These are phyloP conservation scores for Aricia agestis DNA, from an alignment of 1,140 invertebrate species.

Conservation along the genomic window DNA sequence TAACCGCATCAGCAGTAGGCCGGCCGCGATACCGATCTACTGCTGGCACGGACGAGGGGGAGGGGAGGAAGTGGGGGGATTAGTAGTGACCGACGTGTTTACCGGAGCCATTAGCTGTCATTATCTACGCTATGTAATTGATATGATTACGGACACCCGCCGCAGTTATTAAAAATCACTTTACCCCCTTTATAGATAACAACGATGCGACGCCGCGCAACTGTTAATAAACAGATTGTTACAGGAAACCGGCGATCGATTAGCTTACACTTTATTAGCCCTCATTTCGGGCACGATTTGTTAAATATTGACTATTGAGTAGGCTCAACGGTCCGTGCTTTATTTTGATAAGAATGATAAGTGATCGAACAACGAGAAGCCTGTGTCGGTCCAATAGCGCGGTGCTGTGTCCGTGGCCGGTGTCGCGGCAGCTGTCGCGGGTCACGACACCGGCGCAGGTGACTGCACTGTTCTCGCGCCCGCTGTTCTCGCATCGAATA, in stretches of 20 bases:
- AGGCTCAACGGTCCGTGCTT: too few species aligned
- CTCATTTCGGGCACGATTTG: not conserved
- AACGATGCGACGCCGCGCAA: not conserved
- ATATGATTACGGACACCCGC: not conserved
- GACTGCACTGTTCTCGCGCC: too few species aligned
- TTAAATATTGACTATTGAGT: too few species aligned
- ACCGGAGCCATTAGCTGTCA: constrained; percentile 3
- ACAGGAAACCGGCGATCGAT: not conserved
- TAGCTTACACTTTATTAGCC: not conserved
- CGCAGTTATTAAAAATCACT: constrained; percentile 10
- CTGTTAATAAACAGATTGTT: not conserved
- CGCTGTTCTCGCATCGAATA: not conserved
- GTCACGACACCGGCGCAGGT: too few species aligned
- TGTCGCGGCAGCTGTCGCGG: not conserved
- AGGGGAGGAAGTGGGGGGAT: not conserved
- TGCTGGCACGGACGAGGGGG: not conserved
- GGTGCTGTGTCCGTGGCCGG: not conserved
- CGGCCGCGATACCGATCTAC: not conserved
- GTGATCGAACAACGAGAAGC: not conserved
- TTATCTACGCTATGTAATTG: not conserved
- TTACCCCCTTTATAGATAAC: constrained; percentile 1
- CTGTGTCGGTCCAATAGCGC: not conserved
- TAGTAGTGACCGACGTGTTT: not conserved
- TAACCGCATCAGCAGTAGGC: constrained; percentile 17
- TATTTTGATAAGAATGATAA: not conserved